Conservation (phyloP, 2,113 vertebrate species). For the Tachysurus vachellii region DNA sequence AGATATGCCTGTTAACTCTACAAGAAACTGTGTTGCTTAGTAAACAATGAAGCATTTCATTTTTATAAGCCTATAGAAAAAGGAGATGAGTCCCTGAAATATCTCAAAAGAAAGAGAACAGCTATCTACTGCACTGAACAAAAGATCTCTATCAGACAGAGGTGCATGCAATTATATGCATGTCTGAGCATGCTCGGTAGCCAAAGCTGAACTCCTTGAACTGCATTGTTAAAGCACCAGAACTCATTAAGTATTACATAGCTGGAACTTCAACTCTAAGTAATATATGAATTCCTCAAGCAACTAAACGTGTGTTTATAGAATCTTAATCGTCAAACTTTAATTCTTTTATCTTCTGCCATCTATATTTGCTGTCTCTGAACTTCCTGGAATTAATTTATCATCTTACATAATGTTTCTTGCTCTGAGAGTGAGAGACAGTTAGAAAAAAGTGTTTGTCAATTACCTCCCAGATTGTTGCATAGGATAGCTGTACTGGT, state of each 20-base stretch:
- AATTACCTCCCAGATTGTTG: conserved; percentile 61
- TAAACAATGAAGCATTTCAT: not conserved
- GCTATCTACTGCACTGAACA: conserved; percentile 13
- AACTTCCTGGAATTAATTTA: not conserved
- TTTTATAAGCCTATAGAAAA: conserved; percentile 1
- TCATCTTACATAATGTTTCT: not conserved
- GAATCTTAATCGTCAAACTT: not conserved
- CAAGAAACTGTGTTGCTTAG: not conserved
- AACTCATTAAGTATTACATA: not conserved
- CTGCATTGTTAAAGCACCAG: conserved; percentile 21
- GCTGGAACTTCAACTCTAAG: not conserved
- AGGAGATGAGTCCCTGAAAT: conserved; percentile 19
- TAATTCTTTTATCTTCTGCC: no score
- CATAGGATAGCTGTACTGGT: conserved; percentile 56
- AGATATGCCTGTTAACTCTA: not conserved
- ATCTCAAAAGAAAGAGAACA: not conserved
- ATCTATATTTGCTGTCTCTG: not conserved
- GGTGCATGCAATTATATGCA: conserved; percentile 29
- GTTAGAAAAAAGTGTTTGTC: not conserved
- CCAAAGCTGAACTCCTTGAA: conserved; percentile 29
- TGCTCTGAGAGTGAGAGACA: not conserved
- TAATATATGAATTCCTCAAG: not conserved
- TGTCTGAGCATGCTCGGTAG: conserved; percentile 25
- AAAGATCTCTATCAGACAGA: conserved; percentile 19
- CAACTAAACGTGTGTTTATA: not conserved